Evolutionary conservation across 92 coral and sea anemone species (phyloP), one percentile per base, ranked within the genome.

Genomic region (Porites lobata): DNA sequence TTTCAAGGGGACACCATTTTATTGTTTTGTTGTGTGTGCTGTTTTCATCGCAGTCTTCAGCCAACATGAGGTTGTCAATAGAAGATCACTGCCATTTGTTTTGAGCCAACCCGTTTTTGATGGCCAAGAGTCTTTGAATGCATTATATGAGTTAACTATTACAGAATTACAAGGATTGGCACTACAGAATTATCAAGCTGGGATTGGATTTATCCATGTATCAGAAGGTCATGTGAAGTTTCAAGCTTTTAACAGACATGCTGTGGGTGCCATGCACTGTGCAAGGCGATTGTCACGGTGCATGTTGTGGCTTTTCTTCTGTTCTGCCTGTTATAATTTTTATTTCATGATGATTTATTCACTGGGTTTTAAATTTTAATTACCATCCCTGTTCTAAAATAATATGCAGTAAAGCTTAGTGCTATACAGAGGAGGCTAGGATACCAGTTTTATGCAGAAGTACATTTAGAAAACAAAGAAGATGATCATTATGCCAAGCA

Each of bases 221-320:
- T 71, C 68, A 9, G 94, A 90, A 17, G 95, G 94, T 62, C 80
- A 74, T 59, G 92, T 94, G 61, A 76, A 94, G 61, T 92, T 94
- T 78, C 98, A 94, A 87, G 98, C 95, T 11, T 92, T 94, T 65
- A 94, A 90, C 74, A 71, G 87, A 10, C 43, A 19, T n/a, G 98
- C 98, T 9, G 65, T 86, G 22, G 56, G 65, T 3, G 67, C 43
- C 17, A 89, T 94, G 94, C 21, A 65, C 53, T 13, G 65, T 62
- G 95, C 95, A 11, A 51, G 79, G 50, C 71, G 92, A 13, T 75
- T 9, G 7, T 94, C 98, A 17, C 77, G 96, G 20, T 58, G 80
- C 63, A 80, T 94, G 92, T 73, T 94, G 64, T 66, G 89, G 65
- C 73, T 92, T 53, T 92, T 91, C 79, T 43, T 86, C 72, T 58